phyloP scores from a whole-genome alignment of 2,797 vertebrate species.

The Sciaenops ocellatus region DNA sequence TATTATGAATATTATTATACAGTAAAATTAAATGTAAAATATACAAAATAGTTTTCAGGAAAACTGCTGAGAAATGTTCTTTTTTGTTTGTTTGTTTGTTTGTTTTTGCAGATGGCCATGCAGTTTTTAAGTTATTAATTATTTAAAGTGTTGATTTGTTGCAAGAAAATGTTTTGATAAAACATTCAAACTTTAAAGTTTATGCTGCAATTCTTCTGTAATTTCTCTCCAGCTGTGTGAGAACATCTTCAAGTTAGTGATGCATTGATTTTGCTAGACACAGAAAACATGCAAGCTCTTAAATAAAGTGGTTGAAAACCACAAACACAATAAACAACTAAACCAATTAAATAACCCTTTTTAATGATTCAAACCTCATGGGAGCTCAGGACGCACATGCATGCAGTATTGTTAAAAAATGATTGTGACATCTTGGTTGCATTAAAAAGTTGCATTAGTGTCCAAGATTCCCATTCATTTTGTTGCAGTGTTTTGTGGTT shows the following conservation, averaged over 20 bases:
- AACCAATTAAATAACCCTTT: not conserved
- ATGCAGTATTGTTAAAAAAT: not conserved
- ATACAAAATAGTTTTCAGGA: not conserved
- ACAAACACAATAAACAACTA: not conserved
- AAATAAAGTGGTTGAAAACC: not conserved
- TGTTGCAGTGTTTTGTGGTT: too few species aligned
- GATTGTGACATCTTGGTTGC: too few species aligned
- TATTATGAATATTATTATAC: not conserved
- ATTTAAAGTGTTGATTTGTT: not conserved
- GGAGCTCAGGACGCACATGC: not conserved
- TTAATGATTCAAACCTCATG: not conserved
- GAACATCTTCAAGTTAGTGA: not conserved
- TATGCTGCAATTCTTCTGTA: not conserved
- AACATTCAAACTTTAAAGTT: not conserved
- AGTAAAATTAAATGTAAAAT: not conserved
- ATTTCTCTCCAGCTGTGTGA: too few species aligned
- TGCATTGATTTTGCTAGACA: not conserved
- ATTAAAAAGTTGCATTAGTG: not conserved
- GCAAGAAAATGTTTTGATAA: not conserved
- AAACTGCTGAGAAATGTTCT: not conserved
- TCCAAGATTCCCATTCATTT: not conserved
- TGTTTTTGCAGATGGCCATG: not conserved
- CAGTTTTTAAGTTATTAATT: not conserved
- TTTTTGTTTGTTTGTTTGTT: too few species aligned
- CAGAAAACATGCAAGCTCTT: not conserved